A percentile compares a stretch with the other conserved stretches of the same genome.
phyloP scores from a whole-genome alignment of 2,888 invertebrate genomes.

The Troides aeacus region DNA sequence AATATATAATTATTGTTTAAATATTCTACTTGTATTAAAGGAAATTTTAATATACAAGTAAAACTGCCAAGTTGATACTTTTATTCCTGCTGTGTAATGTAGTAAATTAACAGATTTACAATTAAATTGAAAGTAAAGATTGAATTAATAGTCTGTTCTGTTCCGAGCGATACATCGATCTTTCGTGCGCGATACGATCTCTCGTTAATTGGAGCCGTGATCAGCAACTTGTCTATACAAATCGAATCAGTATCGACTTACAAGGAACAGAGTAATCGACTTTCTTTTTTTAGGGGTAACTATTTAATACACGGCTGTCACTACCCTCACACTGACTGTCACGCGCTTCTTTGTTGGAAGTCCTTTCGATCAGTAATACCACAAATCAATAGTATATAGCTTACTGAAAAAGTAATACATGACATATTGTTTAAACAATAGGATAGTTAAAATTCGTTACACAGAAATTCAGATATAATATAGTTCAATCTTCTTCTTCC shows the following conservation, averaged over 20 bases:
- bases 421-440: too few species aligned
- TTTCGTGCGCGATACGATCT: constrained; percentile 12
- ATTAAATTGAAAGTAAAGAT: constrained; percentile 12
- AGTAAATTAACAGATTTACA: not conserved
- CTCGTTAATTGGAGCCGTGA: constrained; percentile 12
- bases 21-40: too few species aligned
- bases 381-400: too few species aligned
- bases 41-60: too few species aligned
- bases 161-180: not conserved
- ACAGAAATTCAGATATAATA: too few species aligned
- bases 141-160: constrained; percentile 2
- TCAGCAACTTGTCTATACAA: constrained; percentile 20
- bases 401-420: too few species aligned
- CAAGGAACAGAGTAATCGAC: not conserved
- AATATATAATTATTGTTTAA: too few species aligned
- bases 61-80: not conserved
- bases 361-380: too few species aligned
- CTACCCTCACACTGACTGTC: not conserved
- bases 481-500: too few species aligned
- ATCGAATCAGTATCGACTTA: constrained; percentile 10
- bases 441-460: too few species aligned
- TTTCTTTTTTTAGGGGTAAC: not conserved
- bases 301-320: not conserved
- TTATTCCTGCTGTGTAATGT: not conserved
- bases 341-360: too few species aligned